Conservation (phyloP, 2,113 vertebrate genomes). For the Falco punctatus region DNA sequence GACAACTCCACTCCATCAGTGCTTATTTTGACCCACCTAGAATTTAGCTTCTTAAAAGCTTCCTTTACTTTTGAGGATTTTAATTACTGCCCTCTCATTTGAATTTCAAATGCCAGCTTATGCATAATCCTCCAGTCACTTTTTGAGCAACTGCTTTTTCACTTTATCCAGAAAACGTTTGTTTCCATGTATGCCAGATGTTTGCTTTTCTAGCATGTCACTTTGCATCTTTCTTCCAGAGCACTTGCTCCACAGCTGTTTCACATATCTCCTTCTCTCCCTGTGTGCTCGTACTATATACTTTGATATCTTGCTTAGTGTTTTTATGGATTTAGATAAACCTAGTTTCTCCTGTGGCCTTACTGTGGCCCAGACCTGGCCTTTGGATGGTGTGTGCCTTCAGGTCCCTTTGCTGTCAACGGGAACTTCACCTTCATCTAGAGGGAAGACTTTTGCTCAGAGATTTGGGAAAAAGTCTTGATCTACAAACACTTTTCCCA, state of each 20-base stretch:
- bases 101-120: neutral
- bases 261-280: neutral
- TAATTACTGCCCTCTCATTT: neutral
- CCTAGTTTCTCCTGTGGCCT: neutral
- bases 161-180: neutral
- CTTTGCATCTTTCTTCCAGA: slow-evolving; percentile 1
- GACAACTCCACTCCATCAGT: neutral
- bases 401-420: neutral
- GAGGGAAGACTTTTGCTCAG: neutral
- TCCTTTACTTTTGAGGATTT: neutral
- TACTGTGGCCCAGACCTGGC: neutral
- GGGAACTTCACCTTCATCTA: neutral
- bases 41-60: neutral
- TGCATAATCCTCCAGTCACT: neutral
- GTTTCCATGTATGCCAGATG: neutral
- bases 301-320: neutral
- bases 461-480: neutral
- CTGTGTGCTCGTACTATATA: fast-evolving
- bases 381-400: neutral
- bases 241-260: neutral
- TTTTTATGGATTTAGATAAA: neutral
- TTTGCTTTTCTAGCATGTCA: slow-evolving; percentile 5
- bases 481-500: neutral
- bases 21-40: neutral
- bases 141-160: neutral